Evolutionary conservation across 2,888 invertebrate genomes (phyloP).

Genomic region (Mechanitis mazaeus): DNA sequence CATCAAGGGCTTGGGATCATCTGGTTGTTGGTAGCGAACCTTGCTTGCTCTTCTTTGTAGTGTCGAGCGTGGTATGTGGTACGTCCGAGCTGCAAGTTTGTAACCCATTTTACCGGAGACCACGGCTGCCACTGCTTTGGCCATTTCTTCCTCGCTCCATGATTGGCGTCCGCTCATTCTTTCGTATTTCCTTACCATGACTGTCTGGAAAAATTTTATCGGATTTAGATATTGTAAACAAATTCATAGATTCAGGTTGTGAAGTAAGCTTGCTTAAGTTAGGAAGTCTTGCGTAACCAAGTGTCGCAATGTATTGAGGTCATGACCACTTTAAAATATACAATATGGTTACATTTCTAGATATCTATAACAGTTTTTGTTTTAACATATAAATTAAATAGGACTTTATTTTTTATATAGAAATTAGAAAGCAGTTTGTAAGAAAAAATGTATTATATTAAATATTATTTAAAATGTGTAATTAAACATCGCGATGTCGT

Average conservation of each 20-base stretch:
- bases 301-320: slow-evolving; percentile 21
- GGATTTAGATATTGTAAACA: slow-evolving; percentile 14
- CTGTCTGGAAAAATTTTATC: slow-evolving; percentile 49
- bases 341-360: not conserved
- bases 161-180: slow-evolving; percentile 73
- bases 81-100: slow-evolving; percentile 68
- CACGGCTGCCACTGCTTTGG: slow-evolving; percentile 69
- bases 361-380: not conserved
- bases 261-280: slow-evolving; percentile 13
- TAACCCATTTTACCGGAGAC: slow-evolving; percentile 73
- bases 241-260: slow-evolving; percentile 7
- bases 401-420: too few species aligned
- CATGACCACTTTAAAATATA: slow-evolving; percentile 15
- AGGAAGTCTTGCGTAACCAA: slow-evolving; percentile 22
- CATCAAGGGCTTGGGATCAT: slow-evolving; percentile 68
- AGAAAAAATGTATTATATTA: too few species aligned
- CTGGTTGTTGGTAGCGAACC: slow-evolving; percentile 63
- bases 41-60: slow-evolving; percentile 70
- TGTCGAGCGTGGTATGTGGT: slow-evolving; percentile 70
- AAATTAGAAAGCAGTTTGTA: too few species aligned
- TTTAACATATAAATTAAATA: not conserved
- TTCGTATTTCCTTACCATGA: slow-evolving; percentile 73
- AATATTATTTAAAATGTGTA: too few species aligned
- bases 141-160: slow-evolving; percentile 73
- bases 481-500: too few species aligned